Base-by-base conservation (phyloP, 92 coral and sea anemone genomes). In the Siderastrea radians region DNA sequence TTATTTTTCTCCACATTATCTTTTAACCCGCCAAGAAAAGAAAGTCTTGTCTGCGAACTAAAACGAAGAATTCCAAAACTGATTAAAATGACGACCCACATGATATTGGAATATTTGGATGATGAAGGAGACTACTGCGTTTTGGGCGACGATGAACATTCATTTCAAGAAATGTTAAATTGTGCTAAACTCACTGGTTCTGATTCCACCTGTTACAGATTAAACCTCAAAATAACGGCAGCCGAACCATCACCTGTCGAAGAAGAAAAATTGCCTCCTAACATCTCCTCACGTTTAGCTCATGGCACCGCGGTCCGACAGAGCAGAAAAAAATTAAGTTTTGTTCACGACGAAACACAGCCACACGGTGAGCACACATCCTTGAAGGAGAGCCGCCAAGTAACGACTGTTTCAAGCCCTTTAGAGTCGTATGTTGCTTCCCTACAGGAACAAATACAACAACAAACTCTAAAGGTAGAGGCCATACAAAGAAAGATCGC, bases 381-480 rank as follows among this genome's bases (percentile, higher is more conserved):
- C 46, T 45, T 69, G 52, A 69, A 69, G 47, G 71, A 66, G 71
- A 66, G 71, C 71, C 48, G 48, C 71, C 71, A 26, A 66, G 71
- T 66, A 66, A 66, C 71, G 71, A 66, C 79, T 83, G 65, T 51
- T 48, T 51, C 76, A 54, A 73, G 88, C 54, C 88, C 80, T 16
- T 68, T 84, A 44, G 70, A 84, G 58, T 84, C 73, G 49, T 84
- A 84, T 72, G 53, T 84, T 47, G 62, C 88, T 72, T 68, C 75
- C 81, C 88, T 73, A 78, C 64, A 84, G 47, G 60, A 54, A 61
- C 60, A 84, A 84, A 74, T 74, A 84, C n/a, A 73, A 50, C 38
- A 68, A 44, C 88, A 73, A 84, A 79, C 53, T 77, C 47, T 59
- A 72, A 74, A 72, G 49, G 70, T 74, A 12, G 73, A 84, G 68